These are phyloP conservation scores for Drosophila pseudotalamancana DNA, from an alignment of 2,888 invertebrate genomes.

Conservation along the genomic window DNA sequence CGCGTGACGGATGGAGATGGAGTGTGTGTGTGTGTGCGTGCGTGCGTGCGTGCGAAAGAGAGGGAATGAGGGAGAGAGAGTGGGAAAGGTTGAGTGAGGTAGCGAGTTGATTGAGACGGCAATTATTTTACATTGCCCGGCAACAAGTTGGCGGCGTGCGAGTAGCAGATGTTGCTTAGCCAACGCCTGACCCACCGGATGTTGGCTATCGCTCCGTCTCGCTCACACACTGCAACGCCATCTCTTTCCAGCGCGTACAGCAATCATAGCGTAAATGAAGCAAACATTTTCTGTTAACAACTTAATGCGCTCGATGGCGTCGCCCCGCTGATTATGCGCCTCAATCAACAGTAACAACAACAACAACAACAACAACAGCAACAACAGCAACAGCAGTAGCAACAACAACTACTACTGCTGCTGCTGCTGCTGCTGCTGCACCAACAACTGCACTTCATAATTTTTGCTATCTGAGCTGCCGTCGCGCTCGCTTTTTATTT, in stretches of 20 bases:
- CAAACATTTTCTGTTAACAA: constrained; percentile 81
- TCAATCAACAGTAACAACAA: constrained; percentile 67
- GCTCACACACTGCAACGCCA: not conserved
- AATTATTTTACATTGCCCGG: constrained; percentile 42
- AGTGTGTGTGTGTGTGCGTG: not conserved
- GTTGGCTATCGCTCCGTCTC: constrained; percentile 40
- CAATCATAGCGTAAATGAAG: constrained; percentile 80
- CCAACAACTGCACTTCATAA: constrained; percentile 67
- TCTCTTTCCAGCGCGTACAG: constrained; percentile 16
- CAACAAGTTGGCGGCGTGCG: constrained; percentile 48
- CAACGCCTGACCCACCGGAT: constrained; percentile 61
- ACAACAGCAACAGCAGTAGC: constrained; percentile 25
- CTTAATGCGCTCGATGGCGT: constrained; percentile 76
- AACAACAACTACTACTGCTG: constrained; percentile 23
- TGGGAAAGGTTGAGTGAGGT: constrained; percentile 7
- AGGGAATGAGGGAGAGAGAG: not conserved
- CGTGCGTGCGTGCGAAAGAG: not conserved
- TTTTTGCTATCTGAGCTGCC: constrained; percentile 77
- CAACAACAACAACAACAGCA: constrained; percentile 30
- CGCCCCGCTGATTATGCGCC: constrained; percentile 73
- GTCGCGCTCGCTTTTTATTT: constrained; percentile 73
- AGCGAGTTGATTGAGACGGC: constrained; percentile 24
- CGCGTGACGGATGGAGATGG: constrained; percentile 41
- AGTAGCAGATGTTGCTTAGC: constrained; percentile 37
- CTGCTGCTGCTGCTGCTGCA: constrained; percentile 49